Evolutionary conservation across 2,797 vertebrate genomes (phyloP), one percentile per base, ranked within the genome.

Genomic region (Steatocranus sp.): DNA sequence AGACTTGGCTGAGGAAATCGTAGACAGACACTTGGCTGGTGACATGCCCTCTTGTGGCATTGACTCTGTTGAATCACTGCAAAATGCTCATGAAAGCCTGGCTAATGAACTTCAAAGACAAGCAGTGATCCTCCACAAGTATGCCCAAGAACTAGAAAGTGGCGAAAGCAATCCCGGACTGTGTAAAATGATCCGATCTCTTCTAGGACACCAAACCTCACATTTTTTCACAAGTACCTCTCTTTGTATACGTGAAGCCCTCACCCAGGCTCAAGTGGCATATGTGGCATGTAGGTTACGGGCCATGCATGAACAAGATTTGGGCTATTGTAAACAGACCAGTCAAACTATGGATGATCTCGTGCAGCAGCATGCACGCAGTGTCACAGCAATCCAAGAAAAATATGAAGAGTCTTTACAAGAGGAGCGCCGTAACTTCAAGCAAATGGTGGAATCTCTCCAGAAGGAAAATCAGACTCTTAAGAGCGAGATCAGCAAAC

Each of bases 231-330:
- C 94, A 14, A 94, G 93, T 10, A 97, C 96, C 50, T 97, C 97
- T 3, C 76, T 97, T 74, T 95, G 97, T 73, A 97, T 99, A 91
- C 97, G 96, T 1, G 98, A 99, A 56, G 98, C 98, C 2, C 95
- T 99, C 2, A 94, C 97, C 76, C 98, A 99, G 92, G 97, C 97
- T 43, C 98, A 99, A 83, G 96, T 99, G 78, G 98, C 97, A 15
- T 99, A 98, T 0, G 94, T 98, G 0, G 96, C 98, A 6, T 99
- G 97, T 92, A 97, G 95, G 89, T 94, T 98, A 53, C 96, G 94
- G 9, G 94, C 96, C 34, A 94, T 96, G 84, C 97, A 97, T 1
- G 95, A 97, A 30, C 97, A 94, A 73, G 97, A 98, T 83, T 76
- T 98, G 77, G 93, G 89, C 41, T 92, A 95, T 80, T 97, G 96